Percentiles rank a stretch among this genome's conserved stretches.
phyloP scores from a whole-genome alignment of 1,140 invertebrate species.

The Cydia amplana region DNA sequence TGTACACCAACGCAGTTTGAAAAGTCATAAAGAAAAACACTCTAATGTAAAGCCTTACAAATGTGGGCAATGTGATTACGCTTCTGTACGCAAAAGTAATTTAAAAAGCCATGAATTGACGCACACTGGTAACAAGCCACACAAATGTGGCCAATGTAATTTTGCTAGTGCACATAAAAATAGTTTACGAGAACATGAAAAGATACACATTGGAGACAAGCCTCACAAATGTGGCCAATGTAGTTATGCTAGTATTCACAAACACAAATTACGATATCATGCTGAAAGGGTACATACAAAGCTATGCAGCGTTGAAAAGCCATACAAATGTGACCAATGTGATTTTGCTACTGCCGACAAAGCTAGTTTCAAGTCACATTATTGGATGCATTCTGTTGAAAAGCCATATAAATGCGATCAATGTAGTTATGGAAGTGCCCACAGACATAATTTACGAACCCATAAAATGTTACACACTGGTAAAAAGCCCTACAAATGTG shows the following conservation, averaged over 20 bases:
- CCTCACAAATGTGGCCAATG: no score
- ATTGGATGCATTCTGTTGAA: background rate
- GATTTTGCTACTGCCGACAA: background rate
- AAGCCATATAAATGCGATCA: background rate
- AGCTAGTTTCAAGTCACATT: background rate
- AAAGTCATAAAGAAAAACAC: background rate
- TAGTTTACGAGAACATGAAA: no score
- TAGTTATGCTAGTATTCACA: no score
- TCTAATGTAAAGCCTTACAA: background rate
- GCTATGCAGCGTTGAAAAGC: background rate
- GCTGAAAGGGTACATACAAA: background rate
- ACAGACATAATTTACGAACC: background rate
- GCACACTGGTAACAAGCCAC: no score
- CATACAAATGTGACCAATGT: conserved; percentile 1
- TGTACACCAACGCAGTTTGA: background rate
- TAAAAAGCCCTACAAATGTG: background rate
- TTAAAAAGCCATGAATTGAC: background rate
- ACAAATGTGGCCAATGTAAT: no score
- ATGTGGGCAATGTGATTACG: background rate
- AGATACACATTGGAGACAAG: no score
- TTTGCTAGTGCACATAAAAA: no score
- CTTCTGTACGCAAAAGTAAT: background rate
- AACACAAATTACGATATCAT: no score
- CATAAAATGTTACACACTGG: background rate
- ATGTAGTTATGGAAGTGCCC: background rate